These are phyloP conservation scores for Zonotrichia leucophrys DNA, from an alignment of 2,113 vertebrate species.

Conservation along the genomic window DNA sequence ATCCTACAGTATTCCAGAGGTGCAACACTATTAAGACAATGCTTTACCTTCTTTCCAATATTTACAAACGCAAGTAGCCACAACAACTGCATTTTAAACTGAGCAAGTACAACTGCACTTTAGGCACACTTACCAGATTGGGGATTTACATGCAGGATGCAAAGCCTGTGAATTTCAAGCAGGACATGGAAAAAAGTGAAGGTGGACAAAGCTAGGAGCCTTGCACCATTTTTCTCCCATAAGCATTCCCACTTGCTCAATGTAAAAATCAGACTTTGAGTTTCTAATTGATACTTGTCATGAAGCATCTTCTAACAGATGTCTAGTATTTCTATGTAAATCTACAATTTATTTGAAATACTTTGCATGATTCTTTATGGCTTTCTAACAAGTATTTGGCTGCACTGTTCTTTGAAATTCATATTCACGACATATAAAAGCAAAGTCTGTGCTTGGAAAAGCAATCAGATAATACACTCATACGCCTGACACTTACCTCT, in stretches of 20 bases:
- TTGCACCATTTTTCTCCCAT: neutral
- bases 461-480: neutral
- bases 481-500: slow-evolving; percentile 81
- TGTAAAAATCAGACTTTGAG: neutral
- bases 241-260: neutral
- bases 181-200: neutral
- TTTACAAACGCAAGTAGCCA: neutral
- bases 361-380: neutral
- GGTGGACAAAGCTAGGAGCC: neutral
- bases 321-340: neutral
- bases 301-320: neutral
- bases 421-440: neutral
- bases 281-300: neutral
- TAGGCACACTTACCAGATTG: neutral
- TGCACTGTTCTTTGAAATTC: neutral
- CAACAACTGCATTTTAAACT: neutral
- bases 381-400: neutral
- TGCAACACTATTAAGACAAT: neutral
- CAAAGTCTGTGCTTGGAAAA: neutral
- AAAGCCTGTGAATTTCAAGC: neutral
- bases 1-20: neutral
- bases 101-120: neutral
- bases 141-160: neutral
- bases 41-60: neutral
- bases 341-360: neutral